These are phyloP conservation scores for Dunckerocampus dactyliophorus DNA, from an alignment of 2,113 vertebrate genomes.

Conservation along the genomic window DNA sequence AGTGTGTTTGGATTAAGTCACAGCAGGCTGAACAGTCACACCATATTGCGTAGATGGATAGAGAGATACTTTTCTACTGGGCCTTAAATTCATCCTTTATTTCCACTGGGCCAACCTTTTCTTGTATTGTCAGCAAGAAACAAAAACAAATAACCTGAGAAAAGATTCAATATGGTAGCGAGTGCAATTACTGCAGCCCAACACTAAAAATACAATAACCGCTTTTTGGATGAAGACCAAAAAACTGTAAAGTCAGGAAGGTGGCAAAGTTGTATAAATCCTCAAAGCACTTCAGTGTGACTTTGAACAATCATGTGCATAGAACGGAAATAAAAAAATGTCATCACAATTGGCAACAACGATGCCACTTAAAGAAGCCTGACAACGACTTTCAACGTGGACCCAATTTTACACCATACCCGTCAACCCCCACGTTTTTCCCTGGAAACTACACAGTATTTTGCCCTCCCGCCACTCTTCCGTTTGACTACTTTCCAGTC, in stretches of 20 bases:
- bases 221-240: neutral
- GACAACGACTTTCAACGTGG: neutral
- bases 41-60: too few relatives aligned
- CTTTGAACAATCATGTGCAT: neutral
- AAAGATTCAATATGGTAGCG: neutral
- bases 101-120: neutral
- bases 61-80: neutral
- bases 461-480: too few relatives aligned
- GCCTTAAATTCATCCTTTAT: neutral
- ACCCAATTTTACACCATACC: neutral
- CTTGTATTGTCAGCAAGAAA: neutral
- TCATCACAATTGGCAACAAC: too few relatives aligned
- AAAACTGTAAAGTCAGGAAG: neutral
- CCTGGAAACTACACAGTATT: too few relatives aligned
- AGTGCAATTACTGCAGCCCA: neutral
- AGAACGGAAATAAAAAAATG: neutral
- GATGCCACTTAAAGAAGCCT: neutral
- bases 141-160: slow-evolving; percentile 3
- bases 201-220: neutral
- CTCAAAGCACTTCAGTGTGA: neutral
- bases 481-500: too few relatives aligned
- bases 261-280: neutral
- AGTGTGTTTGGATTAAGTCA: too few relatives aligned
- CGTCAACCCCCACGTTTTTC: neutral
- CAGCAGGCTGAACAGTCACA: too few relatives aligned